These are phyloP conservation scores for Odocoileus hemionus DNA, from an alignment of 2,113 vertebrate genomes.

Conservation along the genomic window DNA sequence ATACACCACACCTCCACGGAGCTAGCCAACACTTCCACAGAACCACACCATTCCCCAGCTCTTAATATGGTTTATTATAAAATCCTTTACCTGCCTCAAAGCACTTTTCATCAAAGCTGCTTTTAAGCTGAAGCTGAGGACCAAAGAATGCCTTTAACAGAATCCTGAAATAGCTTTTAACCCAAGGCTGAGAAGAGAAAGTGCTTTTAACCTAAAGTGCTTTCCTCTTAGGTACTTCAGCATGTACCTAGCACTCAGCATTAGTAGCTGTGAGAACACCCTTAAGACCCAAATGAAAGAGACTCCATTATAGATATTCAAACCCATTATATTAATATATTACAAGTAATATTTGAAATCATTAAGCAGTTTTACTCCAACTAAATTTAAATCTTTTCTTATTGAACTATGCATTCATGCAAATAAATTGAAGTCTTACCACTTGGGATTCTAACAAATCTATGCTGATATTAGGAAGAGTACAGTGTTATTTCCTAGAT, in stretches of 20 bases:
- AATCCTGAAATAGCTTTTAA: conserved; percentile 71
- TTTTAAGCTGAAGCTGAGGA: conserved; percentile 66
- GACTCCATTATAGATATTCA: conserved; percentile 65
- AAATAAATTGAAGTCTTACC: conserved; percentile 72
- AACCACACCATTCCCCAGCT: background rate
- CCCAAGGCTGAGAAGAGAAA: conserved; percentile 59
- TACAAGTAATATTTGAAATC: conserved; percentile 68
- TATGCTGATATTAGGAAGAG: conserved; percentile 31
- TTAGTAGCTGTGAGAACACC: conserved; percentile 61
- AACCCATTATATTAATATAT: conserved; percentile 60
- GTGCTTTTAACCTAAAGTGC: conserved; percentile 72
- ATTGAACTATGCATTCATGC: conserved; percentile 62
- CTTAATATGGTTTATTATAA: conserved; percentile 69
- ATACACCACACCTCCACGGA: background rate
- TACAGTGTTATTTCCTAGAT: background rate
- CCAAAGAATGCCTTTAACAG: conserved; percentile 65
- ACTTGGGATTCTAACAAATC: conserved; percentile 65
- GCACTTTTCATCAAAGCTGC: conserved; percentile 72
- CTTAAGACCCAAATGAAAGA: conserved; percentile 73
- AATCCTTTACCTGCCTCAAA: conserved; percentile 73
- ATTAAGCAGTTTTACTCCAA: conserved; percentile 70
- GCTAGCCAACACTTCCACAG: background rate
- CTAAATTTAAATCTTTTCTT: conserved; percentile 68
- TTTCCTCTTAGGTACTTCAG: conserved; percentile 63
- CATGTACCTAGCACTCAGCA: conserved; percentile 39